Conservation (phyloP, 1,140 invertebrate genomes). For the Wiebesia pumilae region DNA sequence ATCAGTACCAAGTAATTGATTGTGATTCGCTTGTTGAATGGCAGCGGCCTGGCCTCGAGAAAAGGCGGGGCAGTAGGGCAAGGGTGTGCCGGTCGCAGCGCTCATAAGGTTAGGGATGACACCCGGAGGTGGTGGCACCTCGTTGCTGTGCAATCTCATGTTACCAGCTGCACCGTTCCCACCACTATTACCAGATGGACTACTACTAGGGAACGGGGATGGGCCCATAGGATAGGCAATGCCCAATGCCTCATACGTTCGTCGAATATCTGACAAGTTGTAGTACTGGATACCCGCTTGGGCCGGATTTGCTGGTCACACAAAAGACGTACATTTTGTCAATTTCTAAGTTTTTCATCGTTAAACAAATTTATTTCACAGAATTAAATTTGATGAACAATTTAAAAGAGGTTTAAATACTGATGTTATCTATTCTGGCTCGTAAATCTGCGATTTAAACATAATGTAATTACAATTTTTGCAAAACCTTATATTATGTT, state of each 20-base stretch:
- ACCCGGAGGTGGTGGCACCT: slow-evolving; percentile 29
- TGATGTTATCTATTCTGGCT: no score
- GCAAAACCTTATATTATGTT: no score
- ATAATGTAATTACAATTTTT: no score
- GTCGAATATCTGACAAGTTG: slow-evolving; percentile 42
- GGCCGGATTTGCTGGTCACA: slow-evolving; percentile 24
- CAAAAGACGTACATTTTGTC: neutral
- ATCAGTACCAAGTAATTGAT: slow-evolving; percentile 52
- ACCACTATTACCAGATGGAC: neutral
- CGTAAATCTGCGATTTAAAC: no score
- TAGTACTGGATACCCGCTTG: slow-evolving; percentile 38
- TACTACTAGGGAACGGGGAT: slow-evolving; percentile 15
- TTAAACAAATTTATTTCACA: no score
- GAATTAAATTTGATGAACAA: no score
- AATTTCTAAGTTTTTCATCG: no score
- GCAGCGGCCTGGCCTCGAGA: neutral
- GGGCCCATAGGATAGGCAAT: slow-evolving; percentile 42
- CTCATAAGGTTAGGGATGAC: slow-evolving; percentile 28
- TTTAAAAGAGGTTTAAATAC: no score
- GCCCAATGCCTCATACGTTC: slow-evolving; percentile 46
- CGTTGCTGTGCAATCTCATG: slow-evolving; percentile 27
- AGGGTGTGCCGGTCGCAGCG: neutral
- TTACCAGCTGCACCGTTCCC: neutral
- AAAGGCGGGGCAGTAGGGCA: slow-evolving; percentile 25
- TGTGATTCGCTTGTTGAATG: slow-evolving; percentile 34